Conservation (phyloP, 1,140 invertebrate species). For the Drosophila arawakana region DNA sequence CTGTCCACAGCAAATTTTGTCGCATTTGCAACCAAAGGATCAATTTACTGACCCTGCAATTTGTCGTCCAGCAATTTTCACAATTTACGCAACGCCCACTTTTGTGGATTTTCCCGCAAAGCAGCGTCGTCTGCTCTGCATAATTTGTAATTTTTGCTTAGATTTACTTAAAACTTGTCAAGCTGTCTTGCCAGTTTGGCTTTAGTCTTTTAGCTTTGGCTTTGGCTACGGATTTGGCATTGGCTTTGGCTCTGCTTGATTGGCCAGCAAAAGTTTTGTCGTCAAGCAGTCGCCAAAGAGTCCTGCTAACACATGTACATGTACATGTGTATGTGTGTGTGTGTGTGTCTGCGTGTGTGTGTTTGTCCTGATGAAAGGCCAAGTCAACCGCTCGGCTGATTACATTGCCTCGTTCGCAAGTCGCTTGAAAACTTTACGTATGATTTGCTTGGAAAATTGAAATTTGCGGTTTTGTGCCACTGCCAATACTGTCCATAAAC, state of each 20-base stretch:
- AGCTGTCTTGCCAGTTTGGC: conserved; percentile 34
- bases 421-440: conserved; percentile 65
- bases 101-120: conserved; percentile 3
- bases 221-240: background rate
- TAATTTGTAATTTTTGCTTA: conserved; percentile 55
- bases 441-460: conserved; percentile 77
- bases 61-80: conserved; percentile 50
- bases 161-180: conserved; percentile 48
- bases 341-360: background rate
- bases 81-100: conserved; percentile 68
- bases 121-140: conserved; percentile 26
- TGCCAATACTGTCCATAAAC: conserved; percentile 22
- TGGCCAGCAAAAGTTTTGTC: conserved; percentile 69
- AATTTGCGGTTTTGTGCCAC: conserved; percentile 52
- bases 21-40: conserved; percentile 13
- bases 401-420: conserved; percentile 43
- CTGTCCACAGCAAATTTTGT: conserved; percentile 11
- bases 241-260: conserved; percentile 43
- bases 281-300: conserved; percentile 47
- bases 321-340: conserved; percentile 2
- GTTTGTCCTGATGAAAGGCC: conserved; percentile 69
- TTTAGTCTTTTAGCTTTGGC: background rate
- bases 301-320: conserved; percentile 13
- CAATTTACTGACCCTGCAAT: conserved; percentile 52
- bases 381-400: conserved; percentile 74